Evolutionary conservation across 64 coral and sea anemone genomes (phyloP).

Genomic region (Porites australiensis): DNA sequence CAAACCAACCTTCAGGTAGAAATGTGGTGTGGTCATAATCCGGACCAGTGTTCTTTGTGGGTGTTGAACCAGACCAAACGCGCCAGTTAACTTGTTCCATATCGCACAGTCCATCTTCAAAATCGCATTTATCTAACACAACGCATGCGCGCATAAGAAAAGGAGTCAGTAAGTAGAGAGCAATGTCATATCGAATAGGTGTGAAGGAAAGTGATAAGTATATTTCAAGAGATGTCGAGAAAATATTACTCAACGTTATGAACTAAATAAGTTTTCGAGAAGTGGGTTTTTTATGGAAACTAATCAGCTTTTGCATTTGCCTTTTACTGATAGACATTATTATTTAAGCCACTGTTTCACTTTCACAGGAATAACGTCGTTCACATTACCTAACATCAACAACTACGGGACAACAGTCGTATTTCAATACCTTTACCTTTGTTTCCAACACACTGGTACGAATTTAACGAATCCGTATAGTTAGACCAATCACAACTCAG

Average conservation of each 20-base stretch:
- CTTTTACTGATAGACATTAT: too few relatives aligned
- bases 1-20: slow-evolving; percentile 18
- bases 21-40: slow-evolving; percentile 55
- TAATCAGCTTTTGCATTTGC: too few relatives aligned
- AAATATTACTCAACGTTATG: too few relatives aligned
- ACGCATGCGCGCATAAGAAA: not conserved
- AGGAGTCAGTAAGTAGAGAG: not conserved
- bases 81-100: slow-evolving; percentile 37
- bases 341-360: too few relatives aligned
- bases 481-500: not conserved
- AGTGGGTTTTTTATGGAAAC: too few relatives aligned
- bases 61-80: slow-evolving; percentile 55
- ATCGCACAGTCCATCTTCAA: slow-evolving; percentile 47
- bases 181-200: not conserved
- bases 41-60: slow-evolving; percentile 63
- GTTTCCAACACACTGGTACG: not conserved
- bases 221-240: not conserved
- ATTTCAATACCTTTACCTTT: not conserved
- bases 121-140: slow-evolving; percentile 54
- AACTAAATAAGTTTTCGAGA: too few relatives aligned
- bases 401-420: too few relatives aligned
- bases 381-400: too few relatives aligned
- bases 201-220: not conserved
- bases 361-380: too few relatives aligned
- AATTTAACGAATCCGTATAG: not conserved